Base-by-base conservation (phyloP, 2,888 invertebrate species). In the Eristalinus sepulchralis region DNA sequence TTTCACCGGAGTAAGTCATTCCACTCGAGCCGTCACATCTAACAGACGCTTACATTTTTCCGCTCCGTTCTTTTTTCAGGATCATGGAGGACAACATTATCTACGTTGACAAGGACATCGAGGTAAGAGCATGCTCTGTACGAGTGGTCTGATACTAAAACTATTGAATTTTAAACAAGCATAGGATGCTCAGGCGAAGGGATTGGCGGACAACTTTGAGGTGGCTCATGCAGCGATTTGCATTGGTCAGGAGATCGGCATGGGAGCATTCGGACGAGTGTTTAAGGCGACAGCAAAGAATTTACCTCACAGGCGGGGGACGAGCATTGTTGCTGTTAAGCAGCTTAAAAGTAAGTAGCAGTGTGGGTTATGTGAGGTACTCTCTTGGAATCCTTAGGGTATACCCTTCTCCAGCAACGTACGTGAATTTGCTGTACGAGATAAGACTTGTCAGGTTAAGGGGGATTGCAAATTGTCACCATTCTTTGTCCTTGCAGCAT, bases 191-290 rank as follows among this genome's bases (percentile, higher is more conserved):
- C 90, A 91, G 72, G 89, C 89, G 0, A 84, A 90, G 66, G 91
- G 91, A 0, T 85, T 91, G 59, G 90, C 90, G 0, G 92, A 92
- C 53, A 89, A 89, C 13, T 91, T 91, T 31, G 92, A 92, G 88
- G 89, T 92, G 13, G 90, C 92, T 0, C 91, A 91, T 36, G 89
- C 88, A n/a, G 90, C 90, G 8, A 85, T 92, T 6, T 89, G 87
- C 6, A 89, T 92, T 62, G 94, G 89, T 85, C 92, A 24, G 89
- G 94, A 88, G 89, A 94, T 96, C 88, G 97, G 96, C 0, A 95
- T 95, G 88, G 97, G 97, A 0, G 96, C 96, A 8, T 97, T 97
- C 90, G 97, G 97, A 0, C 93, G 94, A 60, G 97, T 97, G 0
- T 96, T 95, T 90, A 94, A 94, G 22, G 96, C 96, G 0, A 94